phyloP scores from a whole-genome alignment of 2,888 invertebrate species.

The Leptopilina myrica region DNA sequence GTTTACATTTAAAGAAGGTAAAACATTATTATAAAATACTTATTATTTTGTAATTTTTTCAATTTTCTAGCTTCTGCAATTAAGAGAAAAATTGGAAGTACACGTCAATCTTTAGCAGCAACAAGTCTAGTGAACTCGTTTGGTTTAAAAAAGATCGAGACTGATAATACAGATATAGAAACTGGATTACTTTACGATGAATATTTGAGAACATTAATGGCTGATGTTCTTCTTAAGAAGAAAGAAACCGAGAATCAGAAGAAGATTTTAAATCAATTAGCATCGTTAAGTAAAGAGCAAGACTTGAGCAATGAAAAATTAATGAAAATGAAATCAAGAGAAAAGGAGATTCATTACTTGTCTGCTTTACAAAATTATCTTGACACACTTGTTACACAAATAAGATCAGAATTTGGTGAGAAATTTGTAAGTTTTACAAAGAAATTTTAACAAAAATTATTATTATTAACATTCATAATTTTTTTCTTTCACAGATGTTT shows the following conservation, averaged over 20 bases:
- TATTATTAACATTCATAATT: too few relatives aligned
- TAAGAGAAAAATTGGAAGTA: conserved; percentile 7
- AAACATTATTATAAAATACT: too few relatives aligned
- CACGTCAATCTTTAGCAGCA: not conserved
- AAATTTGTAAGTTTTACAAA: not conserved
- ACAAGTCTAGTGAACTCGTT: conserved; percentile 8
- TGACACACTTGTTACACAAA: conserved; percentile 10
- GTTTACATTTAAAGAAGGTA: not conserved
- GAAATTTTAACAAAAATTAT: too few relatives aligned
- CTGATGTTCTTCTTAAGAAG: conserved; percentile 20
- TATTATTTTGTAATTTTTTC: not conserved
- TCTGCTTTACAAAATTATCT: conserved; percentile 23
- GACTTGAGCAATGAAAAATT: conserved; percentile 30
- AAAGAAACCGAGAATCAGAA: conserved; percentile 18
- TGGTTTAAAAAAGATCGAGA: conserved; percentile 7
- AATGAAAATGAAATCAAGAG: conserved; percentile 8
- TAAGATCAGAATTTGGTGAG: conserved; percentile 18
- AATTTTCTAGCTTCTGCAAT: conserved; percentile 12
- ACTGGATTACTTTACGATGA: conserved; percentile 24
- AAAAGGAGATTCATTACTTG: conserved; percentile 23
- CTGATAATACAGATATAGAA: conserved; percentile 17
- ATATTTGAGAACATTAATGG: conserved; percentile 19
- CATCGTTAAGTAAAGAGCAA: conserved; percentile 17
- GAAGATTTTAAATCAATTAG: conserved; percentile 29
- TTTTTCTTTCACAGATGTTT: not conserved